Percentiles rank a stretch among this genome's conserved stretches.
phyloP scores from a whole-genome alignment of 2,888 invertebrate species.

The Drosophila hamatofila region DNA sequence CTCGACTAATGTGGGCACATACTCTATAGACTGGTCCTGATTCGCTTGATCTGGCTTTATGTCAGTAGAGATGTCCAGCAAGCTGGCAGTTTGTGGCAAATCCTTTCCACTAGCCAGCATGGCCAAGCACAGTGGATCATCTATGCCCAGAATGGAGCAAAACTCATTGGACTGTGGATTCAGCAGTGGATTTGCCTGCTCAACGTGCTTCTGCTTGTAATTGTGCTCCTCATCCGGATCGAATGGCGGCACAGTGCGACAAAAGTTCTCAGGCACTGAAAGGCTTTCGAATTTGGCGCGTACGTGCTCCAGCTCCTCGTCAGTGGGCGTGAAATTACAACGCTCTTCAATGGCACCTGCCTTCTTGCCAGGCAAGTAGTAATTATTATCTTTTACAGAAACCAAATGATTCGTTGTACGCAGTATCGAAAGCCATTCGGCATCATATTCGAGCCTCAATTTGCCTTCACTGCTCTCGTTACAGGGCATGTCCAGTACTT shows the following conservation, averaged over 20 bases:
- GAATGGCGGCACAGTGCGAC: slow-evolving; percentile 89
- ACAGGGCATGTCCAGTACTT: slow-evolving; percentile 89
- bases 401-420: slow-evolving; percentile 95
- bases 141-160: slow-evolving; percentile 90
- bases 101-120: slow-evolving; percentile 86
- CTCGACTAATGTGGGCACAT: background rate
- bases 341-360: slow-evolving; percentile 87
- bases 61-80: slow-evolving; percentile 50
- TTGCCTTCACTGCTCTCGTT: slow-evolving; percentile 33
- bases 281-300: slow-evolving; percentile 89
- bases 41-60: slow-evolving; percentile 18
- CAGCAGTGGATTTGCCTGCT: slow-evolving; percentile 86
- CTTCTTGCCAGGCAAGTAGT: slow-evolving; percentile 93
- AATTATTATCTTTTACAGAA: slow-evolving; percentile 88
- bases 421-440: slow-evolving; percentile 97
- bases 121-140: slow-evolving; percentile 91
- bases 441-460: slow-evolving; percentile 88
- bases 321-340: slow-evolving; percentile 87
- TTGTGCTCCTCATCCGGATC: slow-evolving; percentile 81
- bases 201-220: slow-evolving; percentile 80
- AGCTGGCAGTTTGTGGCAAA: slow-evolving; percentile 73
- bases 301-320: slow-evolving; percentile 90
- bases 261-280: slow-evolving; percentile 92
- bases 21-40: background rate
- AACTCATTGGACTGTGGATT: slow-evolving; percentile 90